Base-by-base conservation (phyloP, 2,113 vertebrate species). In the Hemiprocne comata region DNA sequence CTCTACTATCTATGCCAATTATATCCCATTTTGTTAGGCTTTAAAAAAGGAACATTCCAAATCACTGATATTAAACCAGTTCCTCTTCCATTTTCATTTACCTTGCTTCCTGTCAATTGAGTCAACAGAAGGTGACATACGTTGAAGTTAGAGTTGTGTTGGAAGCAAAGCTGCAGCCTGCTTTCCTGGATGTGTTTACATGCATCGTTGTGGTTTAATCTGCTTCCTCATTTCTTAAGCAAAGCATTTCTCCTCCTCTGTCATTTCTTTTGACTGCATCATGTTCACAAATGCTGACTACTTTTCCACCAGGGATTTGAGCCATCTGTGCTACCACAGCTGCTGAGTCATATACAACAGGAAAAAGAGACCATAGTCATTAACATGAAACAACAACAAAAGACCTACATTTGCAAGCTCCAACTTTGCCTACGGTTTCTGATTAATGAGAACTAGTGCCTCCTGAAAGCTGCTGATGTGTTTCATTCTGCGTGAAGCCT, bases 371-470 rank as follows among this genome's bases (percentile, higher is more conserved):
- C 90, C 97, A 94, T 81, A 95, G 93, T 94, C 87, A 94, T 98
- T 98, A 98, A 95, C 95, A 93, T 83, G 87, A 97, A 98, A 91
- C 86, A 97, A 96, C 92, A 96, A 95, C 93, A 97, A 97, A 90
- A 89, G 80, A 94, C 87, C 91, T 95, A 96, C 97, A 96, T 97
- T 94, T 96, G 81, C 95, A 97, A 95, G 95, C 87, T 94, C 76
- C 89, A 94, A 95, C 91, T 97, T 95, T 96, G 85, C 96, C 96
- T 93, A 88, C 42, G 86, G 89, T 97, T 97, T 96, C 97, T 96
- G 97, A 98, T 98, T 97, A 97, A 98, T 97, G 97, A 89, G 95
- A 93, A 97, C 51, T 72, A 91, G 87, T 86, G 87, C 79, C 97
- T 95, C 92, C 92, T 93, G 94, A 97, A 97, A 97, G 91, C 93